Conservation (phyloP, 1,140 invertebrate genomes). For the Thrips palmi region DNA sequence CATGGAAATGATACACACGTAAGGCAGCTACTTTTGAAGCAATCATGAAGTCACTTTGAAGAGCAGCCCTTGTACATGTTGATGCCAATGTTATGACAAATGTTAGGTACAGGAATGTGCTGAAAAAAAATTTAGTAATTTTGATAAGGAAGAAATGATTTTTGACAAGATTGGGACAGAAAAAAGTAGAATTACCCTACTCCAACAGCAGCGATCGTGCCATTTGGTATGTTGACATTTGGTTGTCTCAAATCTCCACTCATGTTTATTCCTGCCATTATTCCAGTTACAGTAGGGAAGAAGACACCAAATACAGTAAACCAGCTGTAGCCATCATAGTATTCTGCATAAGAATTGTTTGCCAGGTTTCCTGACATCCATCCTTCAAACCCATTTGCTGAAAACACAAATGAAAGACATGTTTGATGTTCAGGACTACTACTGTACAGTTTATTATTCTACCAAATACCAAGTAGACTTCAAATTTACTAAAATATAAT, state of each 20-base stretch:
- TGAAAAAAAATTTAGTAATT: slow-evolving; percentile 25
- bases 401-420: slow-evolving; percentile 18
- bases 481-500: slow-evolving; percentile 5
- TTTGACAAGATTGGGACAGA: slow-evolving; percentile 4
- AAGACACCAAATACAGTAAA: slow-evolving; percentile 90
- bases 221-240: slow-evolving; percentile 81
- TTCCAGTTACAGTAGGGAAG: slow-evolving; percentile 82
- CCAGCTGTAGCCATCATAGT: slow-evolving; percentile 62
- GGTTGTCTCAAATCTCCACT: slow-evolving; percentile 86
- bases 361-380: slow-evolving; percentile 60
- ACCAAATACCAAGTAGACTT: slow-evolving; percentile 1
- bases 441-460: background rate
- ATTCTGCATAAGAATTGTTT: slow-evolving; percentile 68
- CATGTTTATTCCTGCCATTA: slow-evolving; percentile 95
- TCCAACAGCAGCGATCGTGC: slow-evolving; percentile 76
- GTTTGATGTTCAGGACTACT: background rate
- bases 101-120: slow-evolving; percentile 75
- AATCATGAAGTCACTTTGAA: slow-evolving; percentile 77
- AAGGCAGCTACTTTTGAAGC: slow-evolving; percentile 71
- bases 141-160: slow-evolving; percentile 11
- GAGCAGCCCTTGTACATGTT: slow-evolving; percentile 52
- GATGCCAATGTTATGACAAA: slow-evolving; percentile 79
- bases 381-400: slow-evolving; percentile 66
- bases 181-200: slow-evolving; percentile 39
- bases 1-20: slow-evolving; percentile 23